phyloP scores from a whole-genome alignment of 2,113 vertebrate genomes.

The Hydrochoerus hydrochaeris region DNA sequence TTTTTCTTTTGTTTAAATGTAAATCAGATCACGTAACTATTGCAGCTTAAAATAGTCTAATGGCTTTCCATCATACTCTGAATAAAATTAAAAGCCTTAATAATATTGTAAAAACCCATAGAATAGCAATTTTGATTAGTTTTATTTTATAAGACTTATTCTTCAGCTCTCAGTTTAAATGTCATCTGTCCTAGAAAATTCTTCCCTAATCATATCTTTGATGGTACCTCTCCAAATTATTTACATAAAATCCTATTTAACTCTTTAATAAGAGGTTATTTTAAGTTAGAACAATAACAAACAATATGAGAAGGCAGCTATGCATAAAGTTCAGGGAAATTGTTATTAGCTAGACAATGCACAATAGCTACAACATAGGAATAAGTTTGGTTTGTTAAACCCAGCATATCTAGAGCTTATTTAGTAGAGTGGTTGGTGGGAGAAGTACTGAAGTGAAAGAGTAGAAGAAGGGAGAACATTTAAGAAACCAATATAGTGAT shows the following conservation, averaged over 20 bases:
- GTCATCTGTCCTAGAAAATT: neutral
- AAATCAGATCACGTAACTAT: neutral
- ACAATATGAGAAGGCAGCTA: neutral
- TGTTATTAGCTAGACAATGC: neutral
- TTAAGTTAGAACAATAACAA: neutral
- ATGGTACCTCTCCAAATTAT: neutral
- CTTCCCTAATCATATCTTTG: neutral
- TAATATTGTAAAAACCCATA: neutral
- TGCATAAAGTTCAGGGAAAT: neutral
- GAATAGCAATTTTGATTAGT: neutral
- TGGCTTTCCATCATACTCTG: neutral
- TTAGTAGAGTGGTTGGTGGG: neutral
- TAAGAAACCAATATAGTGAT: neutral
- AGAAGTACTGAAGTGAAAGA: neutral
- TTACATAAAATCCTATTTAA: neutral
- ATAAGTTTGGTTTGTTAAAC: neutral
- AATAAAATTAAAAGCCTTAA: neutral
- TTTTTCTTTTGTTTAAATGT: neutral
- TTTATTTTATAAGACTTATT: neutral
- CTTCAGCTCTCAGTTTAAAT: neutral
- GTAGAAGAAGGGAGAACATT: neutral
- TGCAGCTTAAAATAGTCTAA: neutral
- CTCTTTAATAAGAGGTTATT: neutral
- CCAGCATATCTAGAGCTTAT: neutral
- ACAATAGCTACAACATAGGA: neutral